A percentile compares a stretch with the other conserved stretches of the same genome.
These are phyloP conservation scores for Mesorhabditis belari DNA, from an alignment of 2,888 invertebrate genomes.

Conservation along the genomic window DNA sequence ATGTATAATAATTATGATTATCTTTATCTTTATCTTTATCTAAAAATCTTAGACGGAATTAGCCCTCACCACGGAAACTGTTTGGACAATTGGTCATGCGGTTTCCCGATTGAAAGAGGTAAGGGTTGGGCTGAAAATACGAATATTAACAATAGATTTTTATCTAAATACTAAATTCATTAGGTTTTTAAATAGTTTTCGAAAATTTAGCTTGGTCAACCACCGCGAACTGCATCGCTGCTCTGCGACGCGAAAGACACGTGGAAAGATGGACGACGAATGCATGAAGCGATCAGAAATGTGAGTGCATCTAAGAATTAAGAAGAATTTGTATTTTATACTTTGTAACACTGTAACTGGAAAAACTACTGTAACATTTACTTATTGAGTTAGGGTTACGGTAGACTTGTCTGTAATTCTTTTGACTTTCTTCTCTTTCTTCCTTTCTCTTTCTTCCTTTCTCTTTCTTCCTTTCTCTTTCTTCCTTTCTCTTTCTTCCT, in stretches of 20 bases:
- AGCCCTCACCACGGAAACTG: conserved; percentile 44
- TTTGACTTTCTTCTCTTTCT: too few relatives aligned
- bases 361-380: too few relatives aligned
- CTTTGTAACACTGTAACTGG: too few relatives aligned
- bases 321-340: too few relatives aligned
- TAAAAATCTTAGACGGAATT: conserved; percentile 30
- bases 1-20: too few relatives aligned
- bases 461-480: too few relatives aligned
- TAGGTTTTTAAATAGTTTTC: neutral
- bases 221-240: conserved; percentile 29
- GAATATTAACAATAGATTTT: neutral
- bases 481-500: too few relatives aligned
- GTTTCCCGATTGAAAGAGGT: conserved; percentile 29
- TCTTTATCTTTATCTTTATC: too few relatives aligned
- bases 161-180: neutral
- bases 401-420: too few relatives aligned
- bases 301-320: too few relatives aligned
- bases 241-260: conserved; percentile 44
- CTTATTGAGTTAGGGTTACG: too few relatives aligned
- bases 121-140: neutral
- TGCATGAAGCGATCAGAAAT: conserved; percentile 38
- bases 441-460: too few relatives aligned
- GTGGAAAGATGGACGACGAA: conserved; percentile 42
- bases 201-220: conserved; percentile 20
- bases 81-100: conserved; percentile 37